A percentile compares a stretch with the other conserved stretches of the same genome.
phyloP scores from a whole-genome alignment of 2,797 vertebrate genomes.

The Brachyrhaphis roseni region DNA sequence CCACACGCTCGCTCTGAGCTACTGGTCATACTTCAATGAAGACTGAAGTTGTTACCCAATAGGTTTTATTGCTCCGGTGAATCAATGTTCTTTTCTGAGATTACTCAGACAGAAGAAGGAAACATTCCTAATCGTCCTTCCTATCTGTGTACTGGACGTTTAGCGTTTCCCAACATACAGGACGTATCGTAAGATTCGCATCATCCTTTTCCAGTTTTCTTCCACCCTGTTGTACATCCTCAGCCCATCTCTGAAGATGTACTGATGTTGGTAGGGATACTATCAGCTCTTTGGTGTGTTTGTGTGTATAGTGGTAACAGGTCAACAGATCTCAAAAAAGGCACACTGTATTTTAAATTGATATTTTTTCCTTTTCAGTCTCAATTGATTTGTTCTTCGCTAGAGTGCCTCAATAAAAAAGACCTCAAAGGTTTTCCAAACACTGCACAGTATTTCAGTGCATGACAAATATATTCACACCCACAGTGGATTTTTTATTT shows the following conservation, averaged over 20 bases:
- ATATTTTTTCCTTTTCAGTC: not conserved
- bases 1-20: not conserved
- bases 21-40: not conserved
- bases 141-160: slow-evolving; percentile 37
- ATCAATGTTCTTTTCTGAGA: slow-evolving; percentile 29
- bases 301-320: not conserved
- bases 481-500: not conserved
- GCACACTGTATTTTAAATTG: not conserved
- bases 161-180: slow-evolving; percentile 43
- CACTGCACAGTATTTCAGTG: slow-evolving; percentile 5
- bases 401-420: slow-evolving; percentile 25
- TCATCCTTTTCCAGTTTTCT: slow-evolving; percentile 40
- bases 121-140: slow-evolving; percentile 48
- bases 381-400: not conserved
- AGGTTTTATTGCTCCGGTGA: slow-evolving; percentile 34
- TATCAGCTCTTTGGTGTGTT: not conserved
- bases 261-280: slow-evolving; percentile 20
- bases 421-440: slow-evolving; percentile 12
- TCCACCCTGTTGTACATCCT: slow-evolving; percentile 6
- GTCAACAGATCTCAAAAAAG: not conserved
- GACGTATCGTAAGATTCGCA: slow-evolving; percentile 34
- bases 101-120: slow-evolving; percentile 52
- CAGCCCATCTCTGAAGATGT: slow-evolving; percentile 22
- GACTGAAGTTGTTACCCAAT: slow-evolving; percentile 12
- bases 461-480: not conserved